Evolutionary conservation across 2,888 invertebrate genomes (phyloP).

Genomic region (Andrena marginata): DNA sequence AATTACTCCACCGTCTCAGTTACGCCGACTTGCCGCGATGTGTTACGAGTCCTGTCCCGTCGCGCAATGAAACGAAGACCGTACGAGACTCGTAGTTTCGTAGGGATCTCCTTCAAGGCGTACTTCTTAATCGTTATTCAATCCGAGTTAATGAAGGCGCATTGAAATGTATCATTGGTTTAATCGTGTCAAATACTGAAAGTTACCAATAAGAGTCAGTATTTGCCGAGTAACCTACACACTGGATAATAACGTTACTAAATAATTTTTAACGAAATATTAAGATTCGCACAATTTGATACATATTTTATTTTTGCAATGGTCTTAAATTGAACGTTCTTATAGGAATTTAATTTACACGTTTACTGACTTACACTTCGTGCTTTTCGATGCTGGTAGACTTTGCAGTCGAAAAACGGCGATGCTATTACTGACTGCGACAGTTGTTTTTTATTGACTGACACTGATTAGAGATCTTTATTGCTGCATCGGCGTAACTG

Average conservation of each 20-base stretch:
- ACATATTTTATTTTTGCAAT: background rate
- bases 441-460: background rate
- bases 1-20: constrained; percentile 19
- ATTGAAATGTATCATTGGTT: constrained; percentile 28
- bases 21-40: constrained; percentile 33
- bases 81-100: constrained; percentile 19
- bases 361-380: background rate
- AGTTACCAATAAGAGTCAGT: constrained; percentile 20
- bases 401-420: too few relatives aligned
- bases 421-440: too few relatives aligned
- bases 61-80: constrained; percentile 14
- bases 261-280: background rate
- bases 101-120: constrained; percentile 6
- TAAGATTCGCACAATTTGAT: background rate
- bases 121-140: background rate
- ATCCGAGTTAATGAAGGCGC: background rate
- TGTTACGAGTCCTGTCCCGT: background rate
- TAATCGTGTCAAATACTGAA: background rate
- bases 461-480: background rate
- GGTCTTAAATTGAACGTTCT: background rate
- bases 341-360: background rate
- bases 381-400: background rate
- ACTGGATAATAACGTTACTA: background rate
- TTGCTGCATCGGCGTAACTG: constrained; percentile 28
- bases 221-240: background rate